phyloP scores from a whole-genome alignment of 2,797 vertebrate genomes.

The Mus minutoides region DNA sequence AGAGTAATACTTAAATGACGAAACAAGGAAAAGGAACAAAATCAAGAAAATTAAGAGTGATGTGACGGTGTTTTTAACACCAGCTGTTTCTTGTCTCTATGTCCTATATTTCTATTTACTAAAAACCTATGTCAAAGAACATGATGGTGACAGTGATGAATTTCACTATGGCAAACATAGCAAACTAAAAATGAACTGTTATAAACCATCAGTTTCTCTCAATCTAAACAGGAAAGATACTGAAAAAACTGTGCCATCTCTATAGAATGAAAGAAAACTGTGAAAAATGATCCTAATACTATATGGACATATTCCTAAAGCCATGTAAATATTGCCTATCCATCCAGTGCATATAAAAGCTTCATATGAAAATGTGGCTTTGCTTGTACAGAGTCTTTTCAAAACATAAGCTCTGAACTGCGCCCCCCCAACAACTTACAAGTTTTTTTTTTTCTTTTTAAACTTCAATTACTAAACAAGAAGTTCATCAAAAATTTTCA shows the following conservation, averaged over 20 bases:
- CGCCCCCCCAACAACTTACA: neutral
- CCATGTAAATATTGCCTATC: neutral
- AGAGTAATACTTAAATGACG: constrained; percentile 5
- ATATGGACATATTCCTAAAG: neutral
- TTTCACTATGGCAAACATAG: constrained; percentile 63
- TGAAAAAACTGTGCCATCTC: neutral
- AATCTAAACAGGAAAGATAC: neutral
- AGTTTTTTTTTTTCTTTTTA: neutral
- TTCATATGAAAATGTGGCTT: constrained; percentile 24
- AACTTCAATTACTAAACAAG: neutral
- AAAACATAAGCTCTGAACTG: neutral
- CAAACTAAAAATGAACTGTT: constrained; percentile 69
- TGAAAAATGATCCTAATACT: neutral
- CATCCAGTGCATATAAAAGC: neutral
- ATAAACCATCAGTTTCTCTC: constrained; percentile 45
- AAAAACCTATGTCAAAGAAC: constrained; percentile 48
- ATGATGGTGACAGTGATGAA: constrained; percentile 63
- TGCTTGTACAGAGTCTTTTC: neutral
- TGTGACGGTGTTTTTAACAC: neutral
- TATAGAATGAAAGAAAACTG: neutral
- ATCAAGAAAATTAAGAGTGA: constrained; percentile 31
- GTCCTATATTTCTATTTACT: constrained; percentile 9
- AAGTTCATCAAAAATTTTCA: neutral
- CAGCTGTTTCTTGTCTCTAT: constrained; percentile 1
- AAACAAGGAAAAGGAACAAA: neutral